Evolutionary conservation across 2,113 vertebrate species (phyloP).

Genomic region (Carassius auratus): DNA sequence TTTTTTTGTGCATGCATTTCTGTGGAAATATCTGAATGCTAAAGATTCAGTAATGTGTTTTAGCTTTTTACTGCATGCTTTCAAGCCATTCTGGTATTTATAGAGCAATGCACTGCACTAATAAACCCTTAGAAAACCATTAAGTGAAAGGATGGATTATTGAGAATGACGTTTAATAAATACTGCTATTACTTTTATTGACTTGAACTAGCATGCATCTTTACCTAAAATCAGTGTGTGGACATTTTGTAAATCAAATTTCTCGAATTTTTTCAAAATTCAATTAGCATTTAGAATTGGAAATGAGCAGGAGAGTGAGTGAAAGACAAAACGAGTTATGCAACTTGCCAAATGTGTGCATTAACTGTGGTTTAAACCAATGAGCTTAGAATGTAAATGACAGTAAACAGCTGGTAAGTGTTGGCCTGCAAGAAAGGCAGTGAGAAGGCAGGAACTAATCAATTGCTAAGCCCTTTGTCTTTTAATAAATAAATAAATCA

Average conservation of each 20-base stretch:
- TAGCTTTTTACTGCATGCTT: too few species aligned
- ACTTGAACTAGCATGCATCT: neutral
- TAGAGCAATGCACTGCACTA: too few species aligned
- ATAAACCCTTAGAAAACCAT: too few species aligned
- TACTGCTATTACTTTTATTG: neutral
- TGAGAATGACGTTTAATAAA: too few species aligned
- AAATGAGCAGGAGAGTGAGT: slow-evolving; percentile 57
- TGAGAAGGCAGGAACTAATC: slow-evolving; percentile 9
- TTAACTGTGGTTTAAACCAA: neutral
- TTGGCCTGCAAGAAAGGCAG: neutral
- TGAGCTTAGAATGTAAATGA: neutral
- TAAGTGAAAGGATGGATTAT: too few species aligned
- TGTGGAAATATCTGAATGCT: neutral
- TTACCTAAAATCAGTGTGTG: too few species aligned
- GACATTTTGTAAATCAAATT: too few species aligned
- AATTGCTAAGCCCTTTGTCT: neutral
- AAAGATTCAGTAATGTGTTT: neutral
- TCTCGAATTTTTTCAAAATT: slow-evolving; percentile 49
- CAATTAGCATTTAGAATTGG: slow-evolving; percentile 69
- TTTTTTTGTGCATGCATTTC: too few species aligned
- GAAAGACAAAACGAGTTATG: slow-evolving; percentile 11
- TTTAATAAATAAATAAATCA: too few species aligned
- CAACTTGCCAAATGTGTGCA: neutral
- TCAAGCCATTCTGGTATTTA: too few species aligned
- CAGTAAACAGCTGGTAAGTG: neutral